Percentiles rank a stretch among this genome's conserved stretches.
phyloP scores from a whole-genome alignment of 23 tunicate species.

The Ciona savignyi region DNA sequence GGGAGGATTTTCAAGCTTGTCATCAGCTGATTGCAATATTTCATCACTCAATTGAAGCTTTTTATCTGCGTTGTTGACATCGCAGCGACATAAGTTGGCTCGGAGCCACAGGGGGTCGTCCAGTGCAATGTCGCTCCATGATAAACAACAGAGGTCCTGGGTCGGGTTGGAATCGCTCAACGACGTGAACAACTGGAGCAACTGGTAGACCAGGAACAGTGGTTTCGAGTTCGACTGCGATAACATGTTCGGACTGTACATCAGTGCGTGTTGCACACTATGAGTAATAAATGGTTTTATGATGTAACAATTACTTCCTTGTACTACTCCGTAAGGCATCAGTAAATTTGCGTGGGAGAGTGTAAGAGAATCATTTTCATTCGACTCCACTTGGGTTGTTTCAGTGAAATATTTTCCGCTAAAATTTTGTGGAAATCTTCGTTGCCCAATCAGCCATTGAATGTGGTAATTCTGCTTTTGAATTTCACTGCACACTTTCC shows the following conservation, averaged over 20 bases:
- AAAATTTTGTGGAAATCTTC: no score
- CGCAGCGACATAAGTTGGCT: constrained; percentile 14
- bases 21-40: background rate
- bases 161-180: constrained; percentile 2
- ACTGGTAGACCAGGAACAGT: constrained; percentile 39
- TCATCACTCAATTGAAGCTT: background rate
- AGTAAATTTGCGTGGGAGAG: no score
- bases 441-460: no score
- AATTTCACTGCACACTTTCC: no score
- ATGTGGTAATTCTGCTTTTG: no score
- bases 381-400: no score
- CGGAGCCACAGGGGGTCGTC: constrained; percentile 41
- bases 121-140: constrained; percentile 32
- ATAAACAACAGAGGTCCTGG: constrained; percentile 1
- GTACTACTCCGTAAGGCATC: no score
- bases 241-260: constrained; percentile 54
- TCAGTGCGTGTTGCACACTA: constrained; percentile 43
- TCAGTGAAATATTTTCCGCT: no score
- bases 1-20: background rate
- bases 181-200: constrained; percentile 17
- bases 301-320: background rate
- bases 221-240: constrained; percentile 1
- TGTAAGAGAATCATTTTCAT: no score
- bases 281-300: constrained; percentile 21
- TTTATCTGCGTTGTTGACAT: background rate